Conservation (phyloP, 1,140 invertebrate genomes). For the Tribolium castaneum region DNA sequence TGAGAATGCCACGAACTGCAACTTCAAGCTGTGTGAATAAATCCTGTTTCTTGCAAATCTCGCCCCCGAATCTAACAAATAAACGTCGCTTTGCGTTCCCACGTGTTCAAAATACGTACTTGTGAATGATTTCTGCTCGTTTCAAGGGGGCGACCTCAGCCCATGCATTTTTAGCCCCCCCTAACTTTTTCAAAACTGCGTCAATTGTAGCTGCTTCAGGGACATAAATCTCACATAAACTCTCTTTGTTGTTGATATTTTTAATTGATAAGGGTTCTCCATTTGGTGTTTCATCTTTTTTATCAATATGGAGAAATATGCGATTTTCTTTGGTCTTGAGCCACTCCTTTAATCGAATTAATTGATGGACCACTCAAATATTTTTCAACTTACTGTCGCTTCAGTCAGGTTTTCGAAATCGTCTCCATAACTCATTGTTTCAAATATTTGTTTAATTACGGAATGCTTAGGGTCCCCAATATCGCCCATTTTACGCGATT, state of each 20-base stretch:
- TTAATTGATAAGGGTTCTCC: conserved; percentile 11
- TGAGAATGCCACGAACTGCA: conserved; percentile 51
- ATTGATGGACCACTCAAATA: neutral
- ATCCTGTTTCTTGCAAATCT: conserved; percentile 52
- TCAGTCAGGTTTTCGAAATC: conserved; percentile 43
- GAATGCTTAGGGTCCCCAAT: conserved; percentile 19
- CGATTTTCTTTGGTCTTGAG: conserved; percentile 37
- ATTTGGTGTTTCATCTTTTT: conserved; percentile 17
- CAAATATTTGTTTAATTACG: conserved; percentile 48
- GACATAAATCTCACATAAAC: conserved; percentile 32
- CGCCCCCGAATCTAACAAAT: conserved; percentile 52
- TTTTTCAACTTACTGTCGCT: conserved; percentile 49
- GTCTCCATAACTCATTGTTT: conserved; percentile 53
- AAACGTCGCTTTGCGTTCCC: conserved; percentile 2
- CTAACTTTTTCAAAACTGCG: conserved; percentile 30
- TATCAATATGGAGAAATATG: conserved; percentile 32
- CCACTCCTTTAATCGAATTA: conserved; percentile 48
- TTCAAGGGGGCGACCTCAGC: conserved; percentile 30
- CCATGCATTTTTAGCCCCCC: conserved; percentile 33
- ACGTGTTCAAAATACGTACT: conserved; percentile 35
- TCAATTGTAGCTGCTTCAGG: neutral
- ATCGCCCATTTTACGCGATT: conserved; percentile 23
- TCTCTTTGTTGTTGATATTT: conserved; percentile 31
- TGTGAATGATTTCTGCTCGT: conserved; percentile 34
- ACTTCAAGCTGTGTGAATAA: conserved; percentile 58